Evolutionary conservation across 1,140 invertebrate genomes (phyloP).

Genomic region (Cepaea nemoralis): DNA sequence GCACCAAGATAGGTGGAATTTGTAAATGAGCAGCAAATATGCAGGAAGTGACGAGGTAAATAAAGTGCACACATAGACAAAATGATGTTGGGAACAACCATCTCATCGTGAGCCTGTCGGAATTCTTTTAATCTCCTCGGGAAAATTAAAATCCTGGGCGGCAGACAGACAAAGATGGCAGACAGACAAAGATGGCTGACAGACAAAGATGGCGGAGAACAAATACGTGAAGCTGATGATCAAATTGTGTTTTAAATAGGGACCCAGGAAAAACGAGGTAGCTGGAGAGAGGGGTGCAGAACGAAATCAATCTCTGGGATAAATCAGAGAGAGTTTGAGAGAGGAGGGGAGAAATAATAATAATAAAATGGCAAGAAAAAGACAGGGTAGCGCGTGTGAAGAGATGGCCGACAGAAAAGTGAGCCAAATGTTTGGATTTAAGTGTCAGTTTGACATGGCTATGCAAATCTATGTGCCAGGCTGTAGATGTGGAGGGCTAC

Average conservation of each 20-base stretch:
- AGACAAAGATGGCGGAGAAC: too few relatives aligned
- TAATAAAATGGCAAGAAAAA: neutral
- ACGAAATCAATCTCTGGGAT: neutral
- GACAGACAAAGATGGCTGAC: too few relatives aligned
- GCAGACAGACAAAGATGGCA: too few relatives aligned
- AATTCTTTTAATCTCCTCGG: too few relatives aligned
- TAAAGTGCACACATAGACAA: neutral
- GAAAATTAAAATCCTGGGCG: too few relatives aligned
- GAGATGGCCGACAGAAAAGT: neutral
- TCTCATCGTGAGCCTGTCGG: too few relatives aligned
- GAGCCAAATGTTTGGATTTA: conserved; percentile 9
- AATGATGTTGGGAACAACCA: neutral
- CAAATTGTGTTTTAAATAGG: neutral
- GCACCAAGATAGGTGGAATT: neutral
- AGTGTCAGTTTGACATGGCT: neutral
- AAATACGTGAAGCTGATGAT: neutral
- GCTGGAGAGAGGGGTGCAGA: too few relatives aligned
- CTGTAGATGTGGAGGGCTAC: neutral
- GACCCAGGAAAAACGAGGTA: neutral
- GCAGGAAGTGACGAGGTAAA: neutral
- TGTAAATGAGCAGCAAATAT: neutral
- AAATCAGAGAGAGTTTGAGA: neutral
- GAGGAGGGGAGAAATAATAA: neutral
- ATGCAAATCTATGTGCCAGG: neutral
- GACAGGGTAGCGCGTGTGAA: neutral